Base-by-base conservation (phyloP, 2,113 vertebrate genomes). In the Heterotilapia buettikoferi region DNA sequence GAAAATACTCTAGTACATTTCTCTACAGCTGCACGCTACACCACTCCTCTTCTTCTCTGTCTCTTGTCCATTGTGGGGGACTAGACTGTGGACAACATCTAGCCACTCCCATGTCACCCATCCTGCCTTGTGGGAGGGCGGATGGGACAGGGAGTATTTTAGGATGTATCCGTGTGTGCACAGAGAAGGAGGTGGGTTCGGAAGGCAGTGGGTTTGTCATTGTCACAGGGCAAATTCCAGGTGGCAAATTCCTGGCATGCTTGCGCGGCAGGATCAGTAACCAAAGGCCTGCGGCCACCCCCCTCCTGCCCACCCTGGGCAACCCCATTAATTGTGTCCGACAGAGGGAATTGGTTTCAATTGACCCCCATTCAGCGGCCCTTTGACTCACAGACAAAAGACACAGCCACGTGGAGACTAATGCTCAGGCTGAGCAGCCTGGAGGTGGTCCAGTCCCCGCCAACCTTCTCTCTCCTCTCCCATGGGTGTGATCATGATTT, bases 331-430 rank as follows among this genome's bases (percentile, higher is more conserved):
- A 95, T 94, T 96, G 95, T 96, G 90, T 93, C 90, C 92, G 92
- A 95, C 93, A 96, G 94, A 95, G 89, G 92, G 93, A 96, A 96
- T 96, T 96, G 96, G 95, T 96, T 97, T 96, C 95, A 96, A 90
- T 95, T 96, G 96, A 94, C 92, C 94, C 90, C 95, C 95, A 97
- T 97, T 97, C 95, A 96, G 90, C 61, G 50, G 91, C 52, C 89
- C 90, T 96, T 96, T 96, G 94, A 94, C 86, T 93, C 90, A 59
- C 83, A 92, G 93, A 95, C 95, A 95, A 96, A 96, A 90, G 95
- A 93, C 95, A 96, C 95, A 96, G 96, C 96, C 95, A 95, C 94
- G 94, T 96, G 96, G 96, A 95, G 95, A 96, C 96, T 96, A 97
- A 97, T 95, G 96, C 96, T 93, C 84, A 92, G 90, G 92, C 92